Evolutionary conservation across 2,797 vertebrate species (phyloP).

Genomic region (Gallinago solitaria): DNA sequence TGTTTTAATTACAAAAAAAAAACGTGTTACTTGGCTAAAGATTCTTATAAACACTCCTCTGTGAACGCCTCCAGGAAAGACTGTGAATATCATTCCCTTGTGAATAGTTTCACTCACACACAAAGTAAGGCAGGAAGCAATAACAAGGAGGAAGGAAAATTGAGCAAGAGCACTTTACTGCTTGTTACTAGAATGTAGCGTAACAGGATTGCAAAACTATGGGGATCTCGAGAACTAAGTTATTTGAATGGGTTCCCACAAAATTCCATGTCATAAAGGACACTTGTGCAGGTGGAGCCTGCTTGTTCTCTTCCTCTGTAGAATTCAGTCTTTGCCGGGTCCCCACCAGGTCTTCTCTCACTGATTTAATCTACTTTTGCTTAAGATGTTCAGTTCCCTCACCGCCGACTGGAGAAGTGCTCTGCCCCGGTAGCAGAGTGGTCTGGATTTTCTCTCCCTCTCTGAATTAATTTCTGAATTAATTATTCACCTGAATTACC

Average conservation of each 20-base stretch:
- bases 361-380: not conserved
- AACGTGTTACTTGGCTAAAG: not conserved
- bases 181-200: not conserved
- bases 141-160: slow-evolving; percentile 55
- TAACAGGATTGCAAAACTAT: not conserved
- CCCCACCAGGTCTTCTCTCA: not conserved
- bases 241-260: slow-evolving; percentile 1
- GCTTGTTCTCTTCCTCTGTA: not conserved
- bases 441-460: not conserved
- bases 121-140: slow-evolving; percentile 49
- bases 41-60: not conserved
- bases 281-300: not conserved
- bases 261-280: not conserved
- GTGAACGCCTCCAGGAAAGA: slow-evolving; percentile 5
- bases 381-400: not conserved
- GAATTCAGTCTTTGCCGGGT: not conserved
- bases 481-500: not conserved
- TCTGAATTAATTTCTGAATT: not conserved
- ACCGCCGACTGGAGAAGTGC: not conserved
- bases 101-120: not conserved
- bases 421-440: not conserved
- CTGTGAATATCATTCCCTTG: not conserved
- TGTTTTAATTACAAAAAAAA: slow-evolving; percentile 6
- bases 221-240: slow-evolving; percentile 5
- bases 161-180: slow-evolving; percentile 20